A percentile compares a stretch with the other conserved stretches of the same genome.
These are phyloP conservation scores for Leptogaster cylindrica DNA, from an alignment of 2,888 invertebrate genomes.

Conservation along the genomic window DNA sequence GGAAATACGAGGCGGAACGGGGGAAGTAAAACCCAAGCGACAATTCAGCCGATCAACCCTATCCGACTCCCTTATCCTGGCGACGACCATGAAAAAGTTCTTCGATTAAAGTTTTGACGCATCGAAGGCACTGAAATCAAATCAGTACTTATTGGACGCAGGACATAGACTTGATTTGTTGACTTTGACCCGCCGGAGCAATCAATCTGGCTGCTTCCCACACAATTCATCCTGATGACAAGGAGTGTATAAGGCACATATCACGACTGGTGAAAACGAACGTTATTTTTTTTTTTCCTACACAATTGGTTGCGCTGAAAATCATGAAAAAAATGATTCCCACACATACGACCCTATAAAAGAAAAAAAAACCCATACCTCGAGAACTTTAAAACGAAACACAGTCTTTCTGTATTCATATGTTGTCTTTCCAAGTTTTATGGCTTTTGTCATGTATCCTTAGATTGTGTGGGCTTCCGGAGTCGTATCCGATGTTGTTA, in stretches of 20 bases:
- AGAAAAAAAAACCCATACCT: too few relatives aligned
- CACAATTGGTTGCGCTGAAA: conserved; percentile 15
- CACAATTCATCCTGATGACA: background rate
- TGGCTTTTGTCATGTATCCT: conserved; percentile 45
- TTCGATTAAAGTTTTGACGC: conserved; percentile 19
- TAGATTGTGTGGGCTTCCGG: conserved; percentile 37
- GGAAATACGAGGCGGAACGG: too few relatives aligned
- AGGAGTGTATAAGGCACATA: background rate
- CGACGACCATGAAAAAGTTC: too few relatives aligned
- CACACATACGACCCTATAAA: too few relatives aligned
- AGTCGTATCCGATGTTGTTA: conserved; percentile 37
- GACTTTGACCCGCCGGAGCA: conserved; percentile 30
- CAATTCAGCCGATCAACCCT: too few relatives aligned
- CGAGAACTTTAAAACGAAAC: conserved; percentile 26
- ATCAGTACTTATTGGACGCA: conserved; percentile 46
- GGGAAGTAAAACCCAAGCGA: too few relatives aligned
- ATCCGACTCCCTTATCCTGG: too few relatives aligned
- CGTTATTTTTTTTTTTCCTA: too few relatives aligned
- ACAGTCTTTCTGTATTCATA: conserved; percentile 23
- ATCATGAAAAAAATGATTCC: conserved; percentile 21
- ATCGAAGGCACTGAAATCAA: conserved; percentile 44
- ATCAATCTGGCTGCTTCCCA: conserved; percentile 37
- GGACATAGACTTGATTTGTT: conserved; percentile 42
- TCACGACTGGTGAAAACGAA: too few relatives aligned
- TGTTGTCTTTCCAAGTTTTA: conserved; percentile 39